Evolutionary conservation across 2,888 invertebrate species (phyloP).

Genomic region (Abrostola tripartita): DNA sequence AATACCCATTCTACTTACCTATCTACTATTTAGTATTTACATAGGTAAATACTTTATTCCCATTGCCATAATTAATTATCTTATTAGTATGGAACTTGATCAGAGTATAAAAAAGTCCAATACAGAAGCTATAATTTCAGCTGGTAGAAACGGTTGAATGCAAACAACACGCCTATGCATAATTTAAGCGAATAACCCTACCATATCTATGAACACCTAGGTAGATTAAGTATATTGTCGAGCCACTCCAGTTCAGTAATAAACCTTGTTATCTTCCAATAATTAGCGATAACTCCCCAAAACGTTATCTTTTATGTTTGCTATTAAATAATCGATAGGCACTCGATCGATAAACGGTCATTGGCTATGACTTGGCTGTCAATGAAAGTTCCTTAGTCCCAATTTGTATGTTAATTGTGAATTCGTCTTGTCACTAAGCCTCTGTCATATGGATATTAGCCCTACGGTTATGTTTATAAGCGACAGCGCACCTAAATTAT

Average conservation of each 20-base stretch:
- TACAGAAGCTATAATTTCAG: too few relatives aligned
- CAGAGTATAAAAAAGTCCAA: background rate
- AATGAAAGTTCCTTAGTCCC: slow-evolving; percentile 43
- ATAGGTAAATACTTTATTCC: background rate
- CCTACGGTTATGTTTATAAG: background rate
- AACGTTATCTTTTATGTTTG: slow-evolving; percentile 84
- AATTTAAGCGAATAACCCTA: slow-evolving; percentile 39
- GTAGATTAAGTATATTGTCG: slow-evolving; percentile 71
- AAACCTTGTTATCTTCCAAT: slow-evolving; percentile 83
- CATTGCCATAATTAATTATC: background rate
- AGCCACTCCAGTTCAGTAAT: slow-evolving; percentile 78
- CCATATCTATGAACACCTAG: slow-evolving; percentile 54
- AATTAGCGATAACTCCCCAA: slow-evolving; percentile 86
- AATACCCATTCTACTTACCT: background rate
- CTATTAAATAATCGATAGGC: slow-evolving; percentile 87
- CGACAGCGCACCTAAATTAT: slow-evolving; percentile 17
- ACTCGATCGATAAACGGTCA: slow-evolving; percentile 82
- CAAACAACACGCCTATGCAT: slow-evolving; percentile 6
- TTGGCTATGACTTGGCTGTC: slow-evolving; percentile 68
- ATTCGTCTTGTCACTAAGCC: slow-evolving; percentile 21
- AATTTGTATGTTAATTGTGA: slow-evolving; percentile 20
- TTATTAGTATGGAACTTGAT: slow-evolving; percentile 2
- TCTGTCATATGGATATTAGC: slow-evolving; percentile 8
- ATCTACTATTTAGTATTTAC: background rate
- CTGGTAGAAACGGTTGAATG: background rate